Evolutionary conservation across 2,888 invertebrate genomes (phyloP), one percentile per base, ranked within the genome.

Genomic region (Adelphocoris suturalis): DNA sequence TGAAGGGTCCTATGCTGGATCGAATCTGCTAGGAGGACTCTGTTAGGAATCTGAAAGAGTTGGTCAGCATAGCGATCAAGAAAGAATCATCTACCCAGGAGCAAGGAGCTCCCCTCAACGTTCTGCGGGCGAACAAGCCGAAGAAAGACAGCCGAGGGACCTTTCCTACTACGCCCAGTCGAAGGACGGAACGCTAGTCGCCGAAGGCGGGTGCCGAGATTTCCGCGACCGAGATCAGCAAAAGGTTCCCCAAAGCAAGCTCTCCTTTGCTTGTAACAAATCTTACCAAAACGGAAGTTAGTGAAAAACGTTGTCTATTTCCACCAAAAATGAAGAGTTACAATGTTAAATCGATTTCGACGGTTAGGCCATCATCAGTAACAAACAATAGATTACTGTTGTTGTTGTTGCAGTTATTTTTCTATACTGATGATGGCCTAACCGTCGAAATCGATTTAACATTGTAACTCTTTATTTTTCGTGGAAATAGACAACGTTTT

Each of bases 21-120:
- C 61, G 86, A 3, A 3, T 86, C 5, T 86, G 86, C 68, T 68
- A 86, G 28, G 86, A 86, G n/a, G 75, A 68, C 37, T 27, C 16
- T 0, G 28, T n/a, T 3, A 37, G 14, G 1, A 37, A 14, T 1
- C 23, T 86, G 14, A 37, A n/a, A 4, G 61, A 61, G 12, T 0
- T 86, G 5, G 13, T 28, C n/a, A 19, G 19, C 0, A 27, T 86
- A 0, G 78, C 87, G 0, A 48, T 87, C 2, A 76, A 76, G 52
- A 87, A 76, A 52, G 87, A 87, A n/a, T 13, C 87, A 16, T n/a
- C 78, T 12, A 23, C 28, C 12, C 78, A 48, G 14, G 52, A 87
- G 55, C 80, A 78, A 78, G 76, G 48, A 7, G 52, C n/a, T 28
- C 12, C 19, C 23, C 9, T 13, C 13, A 78, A 19, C 27, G 55